Evolutionary conservation across 2,797 vertebrate genomes (phyloP).

Genomic region (Centroberyx gerrardi): DNA sequence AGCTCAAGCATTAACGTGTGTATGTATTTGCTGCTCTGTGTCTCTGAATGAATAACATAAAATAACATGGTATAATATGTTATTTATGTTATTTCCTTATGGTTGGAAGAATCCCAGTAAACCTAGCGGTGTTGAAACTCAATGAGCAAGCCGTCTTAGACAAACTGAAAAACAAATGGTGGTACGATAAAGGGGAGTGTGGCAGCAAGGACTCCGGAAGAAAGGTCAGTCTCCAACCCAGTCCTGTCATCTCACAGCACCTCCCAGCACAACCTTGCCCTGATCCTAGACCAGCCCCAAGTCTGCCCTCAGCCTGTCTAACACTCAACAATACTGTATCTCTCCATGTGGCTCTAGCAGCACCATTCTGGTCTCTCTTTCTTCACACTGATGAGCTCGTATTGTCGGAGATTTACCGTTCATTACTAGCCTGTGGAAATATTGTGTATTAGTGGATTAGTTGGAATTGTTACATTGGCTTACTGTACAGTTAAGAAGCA

Average conservation of each 20-base stretch:
- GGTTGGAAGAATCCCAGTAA: slow-evolving; percentile 99
- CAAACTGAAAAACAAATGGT: slow-evolving; percentile 99
- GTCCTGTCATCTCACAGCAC: slow-evolving; percentile 82
- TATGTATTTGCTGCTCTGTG: slow-evolving; percentile 77
- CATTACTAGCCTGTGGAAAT: slow-evolving; percentile 41
- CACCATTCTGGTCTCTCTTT: slow-evolving; percentile 44
- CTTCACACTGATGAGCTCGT: slow-evolving; percentile 52
- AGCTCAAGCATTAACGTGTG: slow-evolving; percentile 65
- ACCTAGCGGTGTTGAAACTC: slow-evolving; percentile 99
- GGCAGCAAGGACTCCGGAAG: slow-evolving; percentile 99
- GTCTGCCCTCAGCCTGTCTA: slow-evolving; percentile 44
- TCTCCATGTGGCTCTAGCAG: slow-evolving; percentile 28
- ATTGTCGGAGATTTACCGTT: slow-evolving; percentile 65
- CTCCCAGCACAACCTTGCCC: slow-evolving; percentile 70
- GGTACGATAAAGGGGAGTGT: slow-evolving; percentile 99
- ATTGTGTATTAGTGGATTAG: slow-evolving; percentile 50
- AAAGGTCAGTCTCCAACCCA: slow-evolving; percentile 94
- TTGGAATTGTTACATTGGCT: slow-evolving; percentile 10
- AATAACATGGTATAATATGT: slow-evolving; percentile 98
- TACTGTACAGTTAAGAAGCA: not conserved
- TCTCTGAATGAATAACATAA: slow-evolving; percentile 98
- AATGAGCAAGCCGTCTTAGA: slow-evolving; percentile 99
- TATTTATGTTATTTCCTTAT: slow-evolving; percentile 99
- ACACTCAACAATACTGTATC: slow-evolving; percentile 20
- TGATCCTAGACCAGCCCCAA: slow-evolving; percentile 67